These are phyloP conservation scores for Aplodontia rufa DNA, from an alignment of 2,113 vertebrate species.

Conservation along the genomic window DNA sequence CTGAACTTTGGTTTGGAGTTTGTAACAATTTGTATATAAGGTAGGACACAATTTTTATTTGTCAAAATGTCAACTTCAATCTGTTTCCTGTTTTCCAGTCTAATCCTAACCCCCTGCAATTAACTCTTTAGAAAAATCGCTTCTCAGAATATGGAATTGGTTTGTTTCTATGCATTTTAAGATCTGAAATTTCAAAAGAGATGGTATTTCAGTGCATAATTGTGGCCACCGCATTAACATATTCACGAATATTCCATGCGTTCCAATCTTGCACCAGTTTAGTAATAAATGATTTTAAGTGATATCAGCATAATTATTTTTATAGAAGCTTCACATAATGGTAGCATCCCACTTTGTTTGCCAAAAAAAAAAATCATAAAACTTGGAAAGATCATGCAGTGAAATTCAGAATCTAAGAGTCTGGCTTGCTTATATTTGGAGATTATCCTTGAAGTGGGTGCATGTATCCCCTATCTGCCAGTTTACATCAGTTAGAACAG, in stretches of 20 bases:
- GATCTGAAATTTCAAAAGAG: neutral
- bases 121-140: neutral
- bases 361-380: too few species aligned
- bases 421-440: neutral
- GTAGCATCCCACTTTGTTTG: too few species aligned
- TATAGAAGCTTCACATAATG: too few species aligned
- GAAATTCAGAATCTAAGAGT: neutral
- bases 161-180: constrained; percentile 26
- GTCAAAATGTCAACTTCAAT: neutral
- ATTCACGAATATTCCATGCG: too few species aligned
- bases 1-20: constrained; percentile 11
- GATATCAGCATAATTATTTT: too few species aligned
- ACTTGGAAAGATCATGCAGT: too few species aligned
- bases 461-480: neutral
- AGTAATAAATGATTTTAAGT: too few species aligned
- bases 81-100: neutral
- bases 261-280: too few species aligned
- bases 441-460: neutral
- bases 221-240: too few species aligned
- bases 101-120: neutral
- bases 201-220: too few species aligned
- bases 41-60: neutral
- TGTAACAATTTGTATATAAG: neutral
- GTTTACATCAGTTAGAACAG: neutral
- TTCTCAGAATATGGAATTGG: neutral